These are phyloP conservation scores for Centruroides sculpturatus DNA, from an alignment of 1,140 invertebrate species.

Conservation along the genomic window DNA sequence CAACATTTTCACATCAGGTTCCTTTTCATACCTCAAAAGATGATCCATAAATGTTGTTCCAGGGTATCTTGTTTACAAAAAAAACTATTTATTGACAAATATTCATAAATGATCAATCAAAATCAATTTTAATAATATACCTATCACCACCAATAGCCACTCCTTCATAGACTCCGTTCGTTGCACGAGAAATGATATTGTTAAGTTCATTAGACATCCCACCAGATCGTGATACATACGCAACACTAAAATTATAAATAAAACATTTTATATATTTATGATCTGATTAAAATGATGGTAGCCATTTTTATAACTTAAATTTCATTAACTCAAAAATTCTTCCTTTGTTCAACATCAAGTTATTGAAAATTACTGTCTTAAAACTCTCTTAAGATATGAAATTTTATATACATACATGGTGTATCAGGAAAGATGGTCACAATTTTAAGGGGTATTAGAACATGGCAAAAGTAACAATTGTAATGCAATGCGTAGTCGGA, in stretches of 20 bases:
- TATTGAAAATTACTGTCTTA: too few species aligned
- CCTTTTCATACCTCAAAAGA: conserved; percentile 63
- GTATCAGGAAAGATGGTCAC: too few species aligned
- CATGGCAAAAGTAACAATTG: too few species aligned
- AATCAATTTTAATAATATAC: conserved; percentile 13
- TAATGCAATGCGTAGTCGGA: too few species aligned
- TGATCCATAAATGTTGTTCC: conserved; percentile 98
- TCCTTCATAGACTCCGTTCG: conserved; percentile 94
- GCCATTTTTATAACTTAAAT: too few species aligned
- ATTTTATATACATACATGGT: too few species aligned
- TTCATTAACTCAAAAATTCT: too few species aligned
- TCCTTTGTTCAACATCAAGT: too few species aligned
- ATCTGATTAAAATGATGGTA: too few species aligned
- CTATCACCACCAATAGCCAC: conserved; percentile 99
- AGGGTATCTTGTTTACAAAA: conserved; percentile 47
- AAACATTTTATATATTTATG: background rate
- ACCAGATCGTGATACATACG: conserved; percentile 94
- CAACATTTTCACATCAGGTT: conserved; percentile 75
- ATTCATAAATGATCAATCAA: background rate
- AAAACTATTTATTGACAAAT: too few species aligned
- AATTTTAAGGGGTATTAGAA: too few species aligned
- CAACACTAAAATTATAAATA: conserved; percentile 49
- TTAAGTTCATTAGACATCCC: conserved; percentile 99
- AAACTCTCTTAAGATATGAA: too few species aligned
- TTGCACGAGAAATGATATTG: conserved; percentile 93